Evolutionary conservation across 2,113 vertebrate genomes (phyloP).

Genomic region (Emydura subglobosa): DNA sequence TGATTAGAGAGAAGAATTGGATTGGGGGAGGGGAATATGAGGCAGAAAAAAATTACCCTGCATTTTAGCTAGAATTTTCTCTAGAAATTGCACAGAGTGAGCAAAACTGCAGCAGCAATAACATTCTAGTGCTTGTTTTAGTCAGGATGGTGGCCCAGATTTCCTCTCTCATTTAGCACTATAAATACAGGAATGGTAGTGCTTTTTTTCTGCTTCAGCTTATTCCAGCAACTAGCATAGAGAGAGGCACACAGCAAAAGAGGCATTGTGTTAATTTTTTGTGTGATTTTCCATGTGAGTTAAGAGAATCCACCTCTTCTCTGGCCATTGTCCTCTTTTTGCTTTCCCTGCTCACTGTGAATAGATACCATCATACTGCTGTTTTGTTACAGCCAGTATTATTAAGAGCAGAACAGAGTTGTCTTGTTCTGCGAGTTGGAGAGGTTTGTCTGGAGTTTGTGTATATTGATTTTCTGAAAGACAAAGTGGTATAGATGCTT

Average conservation of each 20-base stretch:
- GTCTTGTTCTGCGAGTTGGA: neutral
- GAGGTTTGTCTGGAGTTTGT: neutral
- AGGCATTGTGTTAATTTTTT: neutral
- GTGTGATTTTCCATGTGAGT: neutral
- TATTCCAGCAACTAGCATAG: neutral
- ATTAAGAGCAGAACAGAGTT: neutral
- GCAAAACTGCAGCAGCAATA: neutral
- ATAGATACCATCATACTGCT: neutral
- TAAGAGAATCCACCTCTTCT: slow-evolving; percentile 2
- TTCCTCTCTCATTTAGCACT: neutral
- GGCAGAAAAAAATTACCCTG: neutral
- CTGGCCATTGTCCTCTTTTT: neutral
- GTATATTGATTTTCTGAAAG: neutral
- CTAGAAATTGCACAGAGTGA: neutral
- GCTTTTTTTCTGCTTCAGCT: neutral
- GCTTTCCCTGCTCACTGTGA: neutral
- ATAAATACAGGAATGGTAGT: neutral
- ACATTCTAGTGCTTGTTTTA: accelerated
- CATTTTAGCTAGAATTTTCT: neutral
- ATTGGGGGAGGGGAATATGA: neutral
- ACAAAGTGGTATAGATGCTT: neutral
- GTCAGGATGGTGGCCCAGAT: neutral
- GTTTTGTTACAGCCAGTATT: neutral
- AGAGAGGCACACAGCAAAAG: neutral
- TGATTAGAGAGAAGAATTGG: neutral